Conservation (phyloP, 2,888 invertebrate genomes). For the Rotaria sp. region DNA sequence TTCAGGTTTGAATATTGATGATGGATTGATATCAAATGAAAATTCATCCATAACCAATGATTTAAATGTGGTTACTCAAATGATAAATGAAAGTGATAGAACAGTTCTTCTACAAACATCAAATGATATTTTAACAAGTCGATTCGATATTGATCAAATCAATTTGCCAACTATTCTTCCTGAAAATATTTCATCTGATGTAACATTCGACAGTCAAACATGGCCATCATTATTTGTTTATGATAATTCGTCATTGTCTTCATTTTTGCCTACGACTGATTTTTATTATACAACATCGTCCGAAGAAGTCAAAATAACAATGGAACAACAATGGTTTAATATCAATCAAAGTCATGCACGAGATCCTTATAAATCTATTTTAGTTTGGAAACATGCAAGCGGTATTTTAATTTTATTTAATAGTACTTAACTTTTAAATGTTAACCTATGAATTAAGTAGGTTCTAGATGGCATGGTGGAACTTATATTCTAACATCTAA, state of each 20-base stretch:
- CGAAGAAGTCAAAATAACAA: not conserved
- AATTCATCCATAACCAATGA: not conserved
- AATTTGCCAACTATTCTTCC: not conserved
- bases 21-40: not conserved
- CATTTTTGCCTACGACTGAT: not conserved
- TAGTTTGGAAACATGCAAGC: not conserved
- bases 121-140: not conserved
- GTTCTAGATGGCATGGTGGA: not conserved
- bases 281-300: not conserved
- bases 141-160: not conserved
- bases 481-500: not conserved
- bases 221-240: not conserved
- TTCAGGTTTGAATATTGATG: not conserved
- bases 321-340: not conserved
- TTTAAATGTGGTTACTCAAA: not conserved
- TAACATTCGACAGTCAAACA: not conserved
- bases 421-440: not conserved
- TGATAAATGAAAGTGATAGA: not conserved
- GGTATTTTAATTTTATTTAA: not conserved
- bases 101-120: not conserved
- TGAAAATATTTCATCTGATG: not conserved
- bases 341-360: not conserved
- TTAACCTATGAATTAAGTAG: not conserved
- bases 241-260: not conserved
- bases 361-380: not conserved